Conservation (phyloP, 2,888 invertebrate genomes). For the Tuberolachnus salignus region DNA sequence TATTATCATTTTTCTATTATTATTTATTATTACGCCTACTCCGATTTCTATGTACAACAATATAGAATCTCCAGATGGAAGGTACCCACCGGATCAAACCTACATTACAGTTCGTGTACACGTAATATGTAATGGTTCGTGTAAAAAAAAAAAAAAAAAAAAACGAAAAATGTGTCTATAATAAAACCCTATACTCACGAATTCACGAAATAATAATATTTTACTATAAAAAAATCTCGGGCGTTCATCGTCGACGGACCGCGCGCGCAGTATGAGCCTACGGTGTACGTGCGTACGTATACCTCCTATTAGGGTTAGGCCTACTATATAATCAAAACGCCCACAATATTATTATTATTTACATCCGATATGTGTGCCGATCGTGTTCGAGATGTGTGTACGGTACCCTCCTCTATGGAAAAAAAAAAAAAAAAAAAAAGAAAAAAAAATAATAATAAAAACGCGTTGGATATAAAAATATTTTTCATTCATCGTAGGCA, state of each 20-base stretch:
- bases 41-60: slow-evolving; percentile 13
- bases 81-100: too few relatives aligned
- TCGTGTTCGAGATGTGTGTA: not conserved
- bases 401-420: too few relatives aligned
- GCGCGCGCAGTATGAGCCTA: too few relatives aligned
- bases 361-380: slow-evolving; percentile 26
- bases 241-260: slow-evolving; percentile 1
- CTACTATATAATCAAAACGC: slow-evolving; percentile 42
- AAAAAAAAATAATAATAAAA: not conserved
- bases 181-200: slow-evolving; percentile 30
- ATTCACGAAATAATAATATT: not conserved
- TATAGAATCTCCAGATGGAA: too few relatives aligned
- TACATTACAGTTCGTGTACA: too few relatives aligned
- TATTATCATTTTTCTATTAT: too few relatives aligned
- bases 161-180: too few relatives aligned
- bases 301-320: slow-evolving; percentile 7
- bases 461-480: not conserved
- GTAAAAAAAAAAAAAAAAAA: too few relatives aligned
- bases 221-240: slow-evolving; percentile 14
- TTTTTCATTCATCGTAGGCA: slow-evolving; percentile 19
- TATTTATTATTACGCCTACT: not conserved
- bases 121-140: too few relatives aligned
- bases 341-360: slow-evolving; percentile 30
- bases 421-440: too few relatives aligned
- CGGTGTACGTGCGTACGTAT: not conserved